These are phyloP conservation scores for Astyanax mexicanus DNA, from an alignment of 2,797 vertebrate species.

Conservation along the genomic window DNA sequence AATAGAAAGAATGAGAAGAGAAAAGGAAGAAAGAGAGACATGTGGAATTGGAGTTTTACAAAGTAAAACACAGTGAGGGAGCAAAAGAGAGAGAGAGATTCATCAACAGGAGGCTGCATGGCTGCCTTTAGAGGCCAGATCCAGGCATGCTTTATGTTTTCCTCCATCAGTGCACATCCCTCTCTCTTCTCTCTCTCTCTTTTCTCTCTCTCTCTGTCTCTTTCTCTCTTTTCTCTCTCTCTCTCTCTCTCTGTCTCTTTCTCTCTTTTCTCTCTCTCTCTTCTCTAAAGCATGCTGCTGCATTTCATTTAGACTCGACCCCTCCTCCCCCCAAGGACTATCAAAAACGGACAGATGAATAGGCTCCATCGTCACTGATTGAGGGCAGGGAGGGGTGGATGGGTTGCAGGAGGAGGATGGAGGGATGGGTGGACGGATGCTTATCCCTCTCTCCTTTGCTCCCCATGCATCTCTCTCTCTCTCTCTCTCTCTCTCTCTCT, in stretches of 20 bases:
- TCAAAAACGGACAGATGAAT: constrained; percentile 69
- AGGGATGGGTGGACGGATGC: constrained; percentile 4
- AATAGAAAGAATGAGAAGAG: background rate
- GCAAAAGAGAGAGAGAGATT: constrained; percentile 69
- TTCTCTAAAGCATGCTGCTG: constrained; percentile 46
- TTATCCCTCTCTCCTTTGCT: constrained; percentile 20
- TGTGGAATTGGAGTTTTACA: constrained; percentile 34
- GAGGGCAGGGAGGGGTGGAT: constrained; percentile 58
- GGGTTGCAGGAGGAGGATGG: constrained; percentile 29
- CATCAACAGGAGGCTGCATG: background rate
- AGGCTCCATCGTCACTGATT: constrained; percentile 65
- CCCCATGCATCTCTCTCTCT: constrained; percentile 32
- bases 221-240: constrained; percentile 3
- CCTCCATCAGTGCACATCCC: constrained; percentile 20
- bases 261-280: constrained; percentile 1
- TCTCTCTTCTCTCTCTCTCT: background rate
- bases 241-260: background rate
- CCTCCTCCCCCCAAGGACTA: constrained; percentile 9
- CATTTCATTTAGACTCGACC: constrained; percentile 56
- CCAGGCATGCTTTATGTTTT: constrained; percentile 21
- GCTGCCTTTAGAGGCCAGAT: constrained; percentile 52
- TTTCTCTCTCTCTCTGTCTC: constrained; percentile 6
- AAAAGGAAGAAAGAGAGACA: constrained; percentile 31
- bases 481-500: constrained; percentile 22
- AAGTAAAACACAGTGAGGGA: constrained; percentile 48